Evolutionary conservation across 2,797 vertebrate species (phyloP), one percentile per base, ranked within the genome.

Genomic region (Periophthalmus magnuspinnatus): DNA sequence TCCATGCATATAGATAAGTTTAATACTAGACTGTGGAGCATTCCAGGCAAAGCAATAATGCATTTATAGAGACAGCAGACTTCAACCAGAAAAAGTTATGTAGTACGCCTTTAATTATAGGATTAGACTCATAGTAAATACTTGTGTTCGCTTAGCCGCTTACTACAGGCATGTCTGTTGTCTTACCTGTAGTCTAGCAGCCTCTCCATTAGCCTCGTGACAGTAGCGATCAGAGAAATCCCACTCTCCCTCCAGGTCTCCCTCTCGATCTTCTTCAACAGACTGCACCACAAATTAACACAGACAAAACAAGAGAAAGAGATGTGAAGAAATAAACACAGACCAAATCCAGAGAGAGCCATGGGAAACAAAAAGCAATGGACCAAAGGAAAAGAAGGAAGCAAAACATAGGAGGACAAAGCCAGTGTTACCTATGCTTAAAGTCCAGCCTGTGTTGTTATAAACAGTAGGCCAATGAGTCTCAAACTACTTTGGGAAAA

Each of bases 171-270:
- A 5, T 60, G 36, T 1, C 22, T 0, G 28, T 9, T 1, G 17
- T 34, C 77, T 57, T 71, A 98, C 97, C 97, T 97, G 92, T 99
- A 99, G 91, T 99, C 98, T 71, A 99, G 88, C 84, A 99, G 81
- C 81, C 98, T 94, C 90, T 99, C 97, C 97, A 99, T 99, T 59
- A 99, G 92, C 33, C 98, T 95, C 3, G 98, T 99, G 80, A 99
- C 98, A 0, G 98, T 99, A 64, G 98, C 97, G 0, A 99, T 98
- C 82, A 99, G 92, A 0, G 98, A 99, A 90, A 99, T 95, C 0
- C 98, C 98, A 68, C 97, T 99, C 91, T 99, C 98, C 82, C 98
- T 94, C 98, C 98, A 99, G 81, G 98, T 98, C 94, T 99, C 98
- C 81, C 97, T 93, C 93, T 99, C 98, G 71, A 99, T 99, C 95